Percentiles rank a stretch among this genome's conserved stretches.
Conservation (phyloP, 2,113 vertebrate genomes). For the Dipodomys merriami region DNA sequence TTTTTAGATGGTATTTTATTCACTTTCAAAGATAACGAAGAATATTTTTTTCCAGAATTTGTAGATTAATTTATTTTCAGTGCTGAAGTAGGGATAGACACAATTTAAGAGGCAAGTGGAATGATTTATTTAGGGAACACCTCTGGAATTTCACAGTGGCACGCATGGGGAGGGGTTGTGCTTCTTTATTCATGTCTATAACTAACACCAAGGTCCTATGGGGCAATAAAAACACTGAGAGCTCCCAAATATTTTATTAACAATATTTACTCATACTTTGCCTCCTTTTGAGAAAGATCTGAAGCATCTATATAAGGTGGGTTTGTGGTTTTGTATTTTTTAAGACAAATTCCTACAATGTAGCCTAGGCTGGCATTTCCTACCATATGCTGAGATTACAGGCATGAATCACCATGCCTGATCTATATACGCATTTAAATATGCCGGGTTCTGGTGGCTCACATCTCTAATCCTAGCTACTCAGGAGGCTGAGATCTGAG, state of each 20-base stretch:
- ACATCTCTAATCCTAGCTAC: too few relatives aligned
- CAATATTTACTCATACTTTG: background rate
- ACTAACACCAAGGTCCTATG: background rate
- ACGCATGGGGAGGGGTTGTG: background rate
- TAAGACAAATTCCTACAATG: background rate
- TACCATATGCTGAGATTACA: background rate
- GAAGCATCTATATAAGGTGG: background rate
- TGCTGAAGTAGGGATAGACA: background rate
- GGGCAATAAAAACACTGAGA: background rate
- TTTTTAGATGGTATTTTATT: background rate
- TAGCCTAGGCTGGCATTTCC: background rate
- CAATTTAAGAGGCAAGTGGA: background rate
- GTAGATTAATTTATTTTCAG: background rate
- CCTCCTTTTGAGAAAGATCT: conserved; percentile 20
- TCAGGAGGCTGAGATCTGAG: too few relatives aligned
- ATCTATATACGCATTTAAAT: background rate
- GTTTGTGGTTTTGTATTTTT: background rate
- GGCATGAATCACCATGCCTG: background rate
- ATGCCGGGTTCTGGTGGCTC: too few relatives aligned
- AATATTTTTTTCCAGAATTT: conserved; percentile 48
- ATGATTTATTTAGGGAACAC: conserved; percentile 27
- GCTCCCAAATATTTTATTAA: background rate
- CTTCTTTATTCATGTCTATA: background rate
- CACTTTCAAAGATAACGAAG: conserved; percentile 29
- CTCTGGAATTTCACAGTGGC: background rate